Conservation (phyloP, 1,140 invertebrate species). For the Calephelis nemesis region DNA sequence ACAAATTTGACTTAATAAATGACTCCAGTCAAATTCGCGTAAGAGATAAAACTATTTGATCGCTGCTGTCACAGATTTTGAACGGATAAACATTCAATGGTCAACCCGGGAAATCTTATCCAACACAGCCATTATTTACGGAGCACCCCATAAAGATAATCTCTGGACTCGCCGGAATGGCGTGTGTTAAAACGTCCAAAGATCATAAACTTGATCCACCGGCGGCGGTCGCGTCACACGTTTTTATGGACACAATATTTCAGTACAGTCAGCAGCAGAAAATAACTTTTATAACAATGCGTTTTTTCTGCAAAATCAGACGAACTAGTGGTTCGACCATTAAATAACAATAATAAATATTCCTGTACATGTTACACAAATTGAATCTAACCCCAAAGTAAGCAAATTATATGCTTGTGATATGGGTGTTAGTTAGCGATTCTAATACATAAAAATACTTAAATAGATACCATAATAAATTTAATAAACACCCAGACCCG, state of each 20-base stretch:
- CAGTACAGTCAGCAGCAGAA: conserved; percentile 11
- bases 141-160: conserved; percentile 36
- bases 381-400: too few species aligned
- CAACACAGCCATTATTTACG: conserved; percentile 28
- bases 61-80: neutral
- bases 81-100: conserved; percentile 6
- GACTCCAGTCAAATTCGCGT: neutral
- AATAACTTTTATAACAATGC: neutral
- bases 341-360: too few species aligned
- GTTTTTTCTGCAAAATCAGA: too few species aligned
- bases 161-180: conserved; percentile 30
- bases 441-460: too few species aligned
- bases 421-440: too few species aligned
- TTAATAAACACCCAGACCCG: too few species aligned
- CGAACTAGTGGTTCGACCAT: too few species aligned
- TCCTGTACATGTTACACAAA: too few species aligned
- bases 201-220: conserved; percentile 42
- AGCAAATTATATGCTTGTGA: too few species aligned
- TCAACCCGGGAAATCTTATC: conserved; percentile 16
- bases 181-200: conserved; percentile 37
- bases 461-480: too few species aligned
- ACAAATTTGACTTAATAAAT: too few species aligned
- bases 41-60: neutral
- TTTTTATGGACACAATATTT: conserved; percentile 41
- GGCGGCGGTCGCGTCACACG: conserved; percentile 44